These are phyloP conservation scores for Acyrthosiphon pisum DNA, from an alignment of 1,140 invertebrate species.

Conservation along the genomic window DNA sequence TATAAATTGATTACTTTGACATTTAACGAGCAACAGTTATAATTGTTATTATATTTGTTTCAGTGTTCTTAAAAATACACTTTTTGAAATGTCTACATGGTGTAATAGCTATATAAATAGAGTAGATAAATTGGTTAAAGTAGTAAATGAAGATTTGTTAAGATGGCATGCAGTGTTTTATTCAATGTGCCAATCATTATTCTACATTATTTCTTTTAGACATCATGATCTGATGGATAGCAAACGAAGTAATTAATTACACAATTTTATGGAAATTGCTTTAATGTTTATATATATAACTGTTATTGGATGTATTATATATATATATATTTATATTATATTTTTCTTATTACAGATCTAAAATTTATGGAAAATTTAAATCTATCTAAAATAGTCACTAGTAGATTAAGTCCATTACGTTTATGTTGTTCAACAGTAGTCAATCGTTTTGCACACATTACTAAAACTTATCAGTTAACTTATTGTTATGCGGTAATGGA, in stretches of 20 bases:
- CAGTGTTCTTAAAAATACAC: constrained; percentile 70
- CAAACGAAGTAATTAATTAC: constrained; percentile 72
- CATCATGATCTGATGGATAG: constrained; percentile 80
- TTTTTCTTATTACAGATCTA: constrained; percentile 70
- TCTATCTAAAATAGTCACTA: constrained; percentile 81
- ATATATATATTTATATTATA: neutral
- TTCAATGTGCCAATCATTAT: constrained; percentile 86
- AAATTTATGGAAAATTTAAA: constrained; percentile 81
- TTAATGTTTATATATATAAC: neutral
- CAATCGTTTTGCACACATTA: constrained; percentile 83
- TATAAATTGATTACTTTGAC: neutral
- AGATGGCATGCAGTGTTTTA: constrained; percentile 86
- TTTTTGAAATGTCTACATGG: constrained; percentile 75
- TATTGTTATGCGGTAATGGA: constrained; percentile 92
- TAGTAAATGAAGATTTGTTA: constrained; percentile 66
- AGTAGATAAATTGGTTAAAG: constrained; percentile 66
- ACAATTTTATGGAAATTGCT: constrained; percentile 43
- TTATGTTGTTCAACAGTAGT: constrained; percentile 79
- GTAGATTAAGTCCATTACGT: constrained; percentile 83
- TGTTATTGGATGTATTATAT: neutral
- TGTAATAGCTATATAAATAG: constrained; percentile 76
- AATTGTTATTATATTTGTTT: constrained; percentile 61
- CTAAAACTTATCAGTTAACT: constrained; percentile 84
- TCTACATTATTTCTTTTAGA: constrained; percentile 89
- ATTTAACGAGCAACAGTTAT: neutral